Evolutionary conservation across 2,797 vertebrate species (phyloP).

Genomic region (Lophius americanus): DNA sequence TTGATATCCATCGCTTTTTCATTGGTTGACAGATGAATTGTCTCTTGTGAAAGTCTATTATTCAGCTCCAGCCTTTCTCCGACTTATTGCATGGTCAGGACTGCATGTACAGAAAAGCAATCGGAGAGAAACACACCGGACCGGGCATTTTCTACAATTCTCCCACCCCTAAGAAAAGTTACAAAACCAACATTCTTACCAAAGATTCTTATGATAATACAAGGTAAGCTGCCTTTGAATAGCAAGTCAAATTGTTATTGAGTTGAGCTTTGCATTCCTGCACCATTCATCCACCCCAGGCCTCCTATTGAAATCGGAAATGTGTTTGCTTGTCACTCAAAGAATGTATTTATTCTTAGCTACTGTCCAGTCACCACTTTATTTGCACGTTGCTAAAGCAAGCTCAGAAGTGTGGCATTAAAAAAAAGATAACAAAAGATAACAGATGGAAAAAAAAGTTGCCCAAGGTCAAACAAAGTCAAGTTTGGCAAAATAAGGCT

Average conservation of each 20-base stretch:
- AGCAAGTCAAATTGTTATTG: slow-evolving; percentile 57
- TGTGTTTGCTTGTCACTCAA: slow-evolving; percentile 60
- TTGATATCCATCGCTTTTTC: background rate
- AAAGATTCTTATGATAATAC: slow-evolving; percentile 68
- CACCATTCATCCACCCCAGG: slow-evolving; percentile 64
- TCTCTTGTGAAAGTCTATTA: slow-evolving; percentile 1
- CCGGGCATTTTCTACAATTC: slow-evolving; percentile 37
- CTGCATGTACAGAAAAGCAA: slow-evolving; percentile 30
- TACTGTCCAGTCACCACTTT: slow-evolving; percentile 8
- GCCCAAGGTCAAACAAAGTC: background rate
- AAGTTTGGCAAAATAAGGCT: background rate
- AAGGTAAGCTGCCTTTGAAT: slow-evolving; percentile 49
- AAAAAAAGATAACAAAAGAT: slow-evolving; percentile 1
- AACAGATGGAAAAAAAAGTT: background rate
- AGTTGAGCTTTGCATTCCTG: slow-evolving; percentile 64
- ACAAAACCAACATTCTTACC: slow-evolving; percentile 69
- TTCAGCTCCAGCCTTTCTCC: slow-evolving; percentile 1
- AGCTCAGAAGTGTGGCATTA: background rate
- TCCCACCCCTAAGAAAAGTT: slow-evolving; percentile 51
- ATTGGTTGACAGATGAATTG: slow-evolving; percentile 16
- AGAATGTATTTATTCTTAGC: slow-evolving; percentile 22
- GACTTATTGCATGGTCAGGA: slow-evolving; percentile 33
- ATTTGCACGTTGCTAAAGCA: slow-evolving; percentile 22
- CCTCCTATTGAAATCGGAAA: slow-evolving; percentile 63
- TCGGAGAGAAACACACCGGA: slow-evolving; percentile 43